Base-by-base conservation (phyloP, 2,888 invertebrate species). In the Oxyteleia sp. region DNA sequence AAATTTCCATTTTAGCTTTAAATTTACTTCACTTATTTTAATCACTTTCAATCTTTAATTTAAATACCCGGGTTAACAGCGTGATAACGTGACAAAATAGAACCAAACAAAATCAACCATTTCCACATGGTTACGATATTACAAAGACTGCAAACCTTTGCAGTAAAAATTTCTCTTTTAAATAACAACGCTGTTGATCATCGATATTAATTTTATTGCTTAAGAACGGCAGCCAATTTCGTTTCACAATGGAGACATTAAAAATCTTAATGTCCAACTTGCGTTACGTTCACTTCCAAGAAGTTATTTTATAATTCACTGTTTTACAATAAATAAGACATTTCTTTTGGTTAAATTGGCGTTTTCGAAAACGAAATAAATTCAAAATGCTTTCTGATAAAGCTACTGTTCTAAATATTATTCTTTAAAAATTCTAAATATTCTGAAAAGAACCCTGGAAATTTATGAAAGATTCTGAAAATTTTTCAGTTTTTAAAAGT, bases 141-240 rank as follows among this genome's bases (percentile, higher is more conserved):
- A 20, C 43, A 16, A 26, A 59, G 81, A 87, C 87, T 88, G 86
- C 71, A 69, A 55, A 82, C 53, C 75, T n/a, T 53, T 45, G 13
- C 59, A 20, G 72, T 74, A 51, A 85, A 55, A 71, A 43, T 72
- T 84, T 82, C 85, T 57, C 84, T 80, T 87, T 86, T 86, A 87
- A 87, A 87, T 76, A 79, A 66, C 63, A 10, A 0, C 10, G 11
- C 23, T 13, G 18, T 49, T 57, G 51, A 18, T 23, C 26, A 32
- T 15, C 18, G 32, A 51, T 16, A 29, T 18, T 38, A 55, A 13
- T 69, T 55, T 47, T 35, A 53, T 38, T 55, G 49, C 32, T 38
- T 5, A 47, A 26, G 16, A 4, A 45, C 64, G 43, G 43, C 32
- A 20, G n/a, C 29, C 20, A 16, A 79, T 55, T 71, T 55, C 57